phyloP scores from a whole-genome alignment of 2,888 invertebrate genomes.

The Frankliniella intonsa region DNA sequence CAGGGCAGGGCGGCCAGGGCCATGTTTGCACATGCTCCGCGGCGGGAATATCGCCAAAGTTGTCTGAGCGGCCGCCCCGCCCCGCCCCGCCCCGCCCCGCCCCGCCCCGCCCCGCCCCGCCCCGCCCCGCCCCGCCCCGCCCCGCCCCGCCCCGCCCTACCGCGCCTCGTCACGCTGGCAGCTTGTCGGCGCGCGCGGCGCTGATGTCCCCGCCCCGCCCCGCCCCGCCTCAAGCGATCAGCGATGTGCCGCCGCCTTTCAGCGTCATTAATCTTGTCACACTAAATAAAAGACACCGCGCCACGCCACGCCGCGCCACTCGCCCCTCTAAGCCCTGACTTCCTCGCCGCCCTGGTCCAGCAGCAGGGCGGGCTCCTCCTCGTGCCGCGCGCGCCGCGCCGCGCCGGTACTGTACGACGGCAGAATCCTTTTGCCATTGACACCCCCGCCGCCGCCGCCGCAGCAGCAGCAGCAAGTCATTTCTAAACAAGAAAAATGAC shows the following conservation, averaged over 20 bases:
- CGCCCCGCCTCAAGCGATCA: background rate
- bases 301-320: background rate
- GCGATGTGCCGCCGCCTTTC: background rate
- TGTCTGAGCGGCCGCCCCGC: background rate
- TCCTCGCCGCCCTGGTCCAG: no score
- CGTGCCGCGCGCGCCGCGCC: no score
- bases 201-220: background rate
- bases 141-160: background rate
- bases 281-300: background rate
- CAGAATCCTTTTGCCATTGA: no score
- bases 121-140: background rate
- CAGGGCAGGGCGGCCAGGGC: background rate
- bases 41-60: background rate
- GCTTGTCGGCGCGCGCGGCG: background rate
- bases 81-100: no score
- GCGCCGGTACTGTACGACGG: no score
- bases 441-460: no score
- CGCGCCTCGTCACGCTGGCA: background rate
- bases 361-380: no score
- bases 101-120: no score
- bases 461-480: no score
- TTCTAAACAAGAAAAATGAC: no score
- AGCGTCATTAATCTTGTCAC: conserved; percentile 10
- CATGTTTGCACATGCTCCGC: conserved; percentile 5
- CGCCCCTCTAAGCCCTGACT: no score